These are phyloP conservation scores for Heliconius hermathena DNA, from an alignment of 1,140 invertebrate species.

Conservation along the genomic window DNA sequence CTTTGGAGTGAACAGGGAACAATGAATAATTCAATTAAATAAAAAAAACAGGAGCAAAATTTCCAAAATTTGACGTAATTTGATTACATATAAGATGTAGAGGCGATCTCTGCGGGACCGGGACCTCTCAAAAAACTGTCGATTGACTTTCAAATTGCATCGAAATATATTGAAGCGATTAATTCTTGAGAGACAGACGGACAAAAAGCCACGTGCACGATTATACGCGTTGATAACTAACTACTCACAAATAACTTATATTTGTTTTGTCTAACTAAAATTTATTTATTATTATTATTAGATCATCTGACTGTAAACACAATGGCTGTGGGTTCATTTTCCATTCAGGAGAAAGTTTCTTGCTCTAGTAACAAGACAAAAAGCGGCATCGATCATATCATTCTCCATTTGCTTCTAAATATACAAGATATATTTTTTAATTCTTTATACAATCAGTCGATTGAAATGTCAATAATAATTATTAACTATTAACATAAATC, in stretches of 20 bases:
- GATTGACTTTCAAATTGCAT: slow-evolving; percentile 37
- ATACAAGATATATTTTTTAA: no score
- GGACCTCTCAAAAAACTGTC: slow-evolving; percentile 18
- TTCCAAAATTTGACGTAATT: slow-evolving; percentile 17
- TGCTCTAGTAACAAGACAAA: no score
- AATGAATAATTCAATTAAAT: slow-evolving; percentile 35
- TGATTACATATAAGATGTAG: slow-evolving; percentile 17
- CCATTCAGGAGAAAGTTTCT: no score
- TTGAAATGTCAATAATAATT: no score
- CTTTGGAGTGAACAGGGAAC: slow-evolving; percentile 25
- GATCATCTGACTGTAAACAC: no score
- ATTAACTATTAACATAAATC: no score
- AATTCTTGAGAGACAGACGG: slow-evolving; percentile 36
- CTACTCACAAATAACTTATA: neutral
- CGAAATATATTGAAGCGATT: slow-evolving; percentile 25
- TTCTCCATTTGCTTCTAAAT: no score
- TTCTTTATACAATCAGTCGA: no score
- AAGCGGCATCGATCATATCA: no score
- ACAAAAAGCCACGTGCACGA: slow-evolving; percentile 33
- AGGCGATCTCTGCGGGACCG: slow-evolving; percentile 1
- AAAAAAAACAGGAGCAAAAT: slow-evolving; percentile 16
- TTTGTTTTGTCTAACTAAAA: neutral
- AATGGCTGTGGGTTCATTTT: no score
- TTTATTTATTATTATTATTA: no score
- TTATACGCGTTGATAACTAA: neutral